Percentiles rank a stretch among this genome's conserved stretches.
These are phyloP conservation scores for Chaunax sp. DNA, from an alignment of 2,797 vertebrate species.

Conservation along the genomic window DNA sequence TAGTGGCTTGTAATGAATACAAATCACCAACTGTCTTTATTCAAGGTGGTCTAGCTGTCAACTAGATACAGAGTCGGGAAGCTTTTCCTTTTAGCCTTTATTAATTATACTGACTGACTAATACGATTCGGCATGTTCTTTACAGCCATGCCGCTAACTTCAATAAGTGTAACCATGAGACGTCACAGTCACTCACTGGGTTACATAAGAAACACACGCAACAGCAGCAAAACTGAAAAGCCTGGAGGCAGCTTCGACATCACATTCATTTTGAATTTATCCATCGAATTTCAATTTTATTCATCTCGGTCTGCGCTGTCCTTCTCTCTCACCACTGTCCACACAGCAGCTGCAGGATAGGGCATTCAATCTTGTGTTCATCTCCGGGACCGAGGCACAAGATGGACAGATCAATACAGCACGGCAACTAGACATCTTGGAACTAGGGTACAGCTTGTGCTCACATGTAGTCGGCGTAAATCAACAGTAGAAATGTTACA, in stretches of 20 bases:
- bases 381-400: constrained; percentile 44
- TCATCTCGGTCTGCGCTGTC: constrained; percentile 16
- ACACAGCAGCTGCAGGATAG: constrained; percentile 60
- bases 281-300: constrained; percentile 65
- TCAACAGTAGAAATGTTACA: constrained; percentile 53
- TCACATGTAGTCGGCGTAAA: constrained; percentile 48
- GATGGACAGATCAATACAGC: constrained; percentile 73
- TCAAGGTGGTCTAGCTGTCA: background rate
- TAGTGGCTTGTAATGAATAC: constrained; percentile 7
- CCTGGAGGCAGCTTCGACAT: constrained; percentile 32
- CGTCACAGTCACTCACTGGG: background rate
- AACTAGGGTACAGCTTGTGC: constrained; percentile 36
- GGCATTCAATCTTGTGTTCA: constrained; percentile 67
- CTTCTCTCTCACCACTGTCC: constrained; percentile 11
- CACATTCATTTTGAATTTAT: constrained; percentile 58
- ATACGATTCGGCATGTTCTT: background rate
- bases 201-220: constrained; percentile 33
- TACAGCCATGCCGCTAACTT: too few relatives aligned
- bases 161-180: too few relatives aligned
- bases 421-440: constrained; percentile 38
- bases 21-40: background rate
- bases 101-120: constrained; percentile 16
- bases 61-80: too few relatives aligned
- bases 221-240: constrained; percentile 17
- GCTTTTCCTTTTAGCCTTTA: background rate